Conservation (phyloP, 1,140 invertebrate species). For the Papilio xuthus region DNA sequence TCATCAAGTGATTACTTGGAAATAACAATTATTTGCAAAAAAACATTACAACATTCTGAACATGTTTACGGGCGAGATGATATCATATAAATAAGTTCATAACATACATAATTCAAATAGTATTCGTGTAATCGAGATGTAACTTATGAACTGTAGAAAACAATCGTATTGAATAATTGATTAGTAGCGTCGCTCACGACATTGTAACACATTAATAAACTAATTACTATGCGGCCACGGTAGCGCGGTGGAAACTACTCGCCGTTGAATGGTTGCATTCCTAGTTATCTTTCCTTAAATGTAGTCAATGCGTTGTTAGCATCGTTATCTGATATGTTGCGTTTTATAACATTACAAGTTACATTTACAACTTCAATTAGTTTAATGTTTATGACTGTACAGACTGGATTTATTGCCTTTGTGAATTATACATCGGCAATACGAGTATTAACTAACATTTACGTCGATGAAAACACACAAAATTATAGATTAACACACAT, state of each 20-base stretch:
- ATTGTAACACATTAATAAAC: constrained; percentile 36
- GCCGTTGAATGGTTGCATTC: constrained; percentile 30
- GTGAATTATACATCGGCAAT: not conserved
- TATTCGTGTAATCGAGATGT: constrained; percentile 26
- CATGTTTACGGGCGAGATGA: not conserved
- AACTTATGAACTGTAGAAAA: constrained; percentile 18
- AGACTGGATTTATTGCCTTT: not conserved
- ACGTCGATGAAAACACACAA: not conserved
- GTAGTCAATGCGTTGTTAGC: constrained; percentile 23
- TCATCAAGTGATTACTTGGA: not conserved
- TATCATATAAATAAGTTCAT: not conserved
- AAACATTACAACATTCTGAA: not conserved
- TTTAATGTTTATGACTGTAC: not conserved
- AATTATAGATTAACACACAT: not conserved
- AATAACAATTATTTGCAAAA: not conserved
- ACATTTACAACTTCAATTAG: constrained; percentile 14
- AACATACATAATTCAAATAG: constrained; percentile 4
- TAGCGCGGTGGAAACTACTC: constrained; percentile 25
- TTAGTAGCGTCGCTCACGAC: constrained; percentile 21
- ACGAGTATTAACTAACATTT: not conserved
- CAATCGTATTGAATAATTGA: constrained; percentile 23
- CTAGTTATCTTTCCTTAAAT: constrained; percentile 36
- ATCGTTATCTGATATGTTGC: constrained; percentile 26
- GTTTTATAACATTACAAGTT: constrained; percentile 9
- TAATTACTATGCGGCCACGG: constrained; percentile 35